Evolutionary conservation across 2,113 vertebrate genomes (phyloP).

Genomic region (Actenoides lindsayi): DNA sequence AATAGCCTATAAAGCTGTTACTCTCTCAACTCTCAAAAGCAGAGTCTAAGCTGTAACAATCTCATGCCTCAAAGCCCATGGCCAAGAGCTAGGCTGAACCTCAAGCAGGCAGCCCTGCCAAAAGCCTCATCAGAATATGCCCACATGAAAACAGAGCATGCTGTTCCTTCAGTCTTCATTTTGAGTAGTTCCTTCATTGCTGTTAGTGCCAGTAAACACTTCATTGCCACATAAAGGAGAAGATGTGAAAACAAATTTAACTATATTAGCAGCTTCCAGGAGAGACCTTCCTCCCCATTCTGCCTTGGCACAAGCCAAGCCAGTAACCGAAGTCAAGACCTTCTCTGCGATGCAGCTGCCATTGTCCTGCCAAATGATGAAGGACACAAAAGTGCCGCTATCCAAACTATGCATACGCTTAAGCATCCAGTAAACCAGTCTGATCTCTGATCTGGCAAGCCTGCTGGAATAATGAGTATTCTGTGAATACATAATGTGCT

Average conservation of each 20-base stretch:
- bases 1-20: background rate
- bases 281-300: slow-evolving; percentile 8
- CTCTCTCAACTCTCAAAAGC: background rate
- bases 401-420: slow-evolving; percentile 65
- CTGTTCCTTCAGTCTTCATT: background rate
- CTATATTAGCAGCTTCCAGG: slow-evolving; percentile 66
- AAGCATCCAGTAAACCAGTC: slow-evolving; percentile 68
- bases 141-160: background rate
- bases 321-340: slow-evolving; percentile 66
- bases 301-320: slow-evolving; percentile 55
- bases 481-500: slow-evolving; percentile 81
- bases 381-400: slow-evolving; percentile 70
- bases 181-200: background rate
- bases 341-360: background rate
- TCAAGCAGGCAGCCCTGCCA: background rate
- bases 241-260: slow-evolving; percentile 73
- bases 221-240: slow-evolving; percentile 77
- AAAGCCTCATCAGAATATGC: background rate
- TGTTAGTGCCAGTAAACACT: slow-evolving; percentile 65
- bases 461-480: slow-evolving; percentile 73
- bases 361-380: slow-evolving; percentile 60
- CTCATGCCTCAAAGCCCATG: fast-evolving
- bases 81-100: background rate
- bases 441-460: slow-evolving; percentile 64
- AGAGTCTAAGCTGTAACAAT: background rate